These are phyloP conservation scores for Montipora capricornis DNA, from an alignment of 64 coral and sea anemone genomes.

Conservation along the genomic window DNA sequence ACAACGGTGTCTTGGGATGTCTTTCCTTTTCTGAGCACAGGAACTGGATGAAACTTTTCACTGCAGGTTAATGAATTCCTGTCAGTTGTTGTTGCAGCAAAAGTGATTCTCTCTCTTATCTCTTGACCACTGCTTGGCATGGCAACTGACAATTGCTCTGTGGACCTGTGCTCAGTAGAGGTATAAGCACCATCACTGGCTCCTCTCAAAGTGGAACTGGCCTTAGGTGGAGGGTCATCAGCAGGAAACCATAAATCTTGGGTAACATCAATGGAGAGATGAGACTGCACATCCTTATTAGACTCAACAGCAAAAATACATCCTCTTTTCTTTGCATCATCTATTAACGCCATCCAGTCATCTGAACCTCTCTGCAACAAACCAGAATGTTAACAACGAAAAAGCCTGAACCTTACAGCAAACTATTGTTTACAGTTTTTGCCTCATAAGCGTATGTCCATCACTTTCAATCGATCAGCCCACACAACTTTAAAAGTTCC, in stretches of 20 bases:
- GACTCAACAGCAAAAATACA: conserved; percentile 12
- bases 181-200: background rate
- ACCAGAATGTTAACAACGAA: background rate
- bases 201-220: background rate
- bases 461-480: no score
- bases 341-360: conserved; percentile 12
- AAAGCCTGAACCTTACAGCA: no score
- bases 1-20: background rate
- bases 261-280: background rate
- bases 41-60: background rate
- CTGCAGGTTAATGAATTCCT: no score
- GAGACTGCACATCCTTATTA: background rate
- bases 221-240: background rate
- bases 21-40: background rate
- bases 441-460: no score
- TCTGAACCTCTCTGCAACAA: background rate
- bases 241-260: background rate
- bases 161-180: background rate
- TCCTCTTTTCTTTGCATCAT: background rate
- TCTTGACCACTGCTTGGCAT: background rate
- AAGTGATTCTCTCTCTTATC: background rate
- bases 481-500: no score
- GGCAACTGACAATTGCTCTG: background rate
- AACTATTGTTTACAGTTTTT: no score
- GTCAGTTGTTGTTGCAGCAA: background rate